A percentile compares a stretch with the other conserved stretches of the same genome.
Evolutionary conservation across 2,888 invertebrate genomes (phyloP).

Genomic region (Phortica okadai): DNA sequence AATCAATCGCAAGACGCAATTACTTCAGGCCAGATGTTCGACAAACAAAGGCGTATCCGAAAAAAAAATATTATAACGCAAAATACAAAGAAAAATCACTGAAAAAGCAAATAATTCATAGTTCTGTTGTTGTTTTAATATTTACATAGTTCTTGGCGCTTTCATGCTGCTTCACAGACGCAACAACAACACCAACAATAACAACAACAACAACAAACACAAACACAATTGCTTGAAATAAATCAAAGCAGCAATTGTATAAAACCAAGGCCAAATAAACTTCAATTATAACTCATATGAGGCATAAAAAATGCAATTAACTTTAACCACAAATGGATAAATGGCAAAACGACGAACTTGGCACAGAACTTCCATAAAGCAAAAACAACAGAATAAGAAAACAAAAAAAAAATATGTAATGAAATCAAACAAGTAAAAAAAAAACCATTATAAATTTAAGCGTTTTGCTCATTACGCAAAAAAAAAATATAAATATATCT

Average conservation of each 20-base stretch:
- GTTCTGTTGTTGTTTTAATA: not conserved
- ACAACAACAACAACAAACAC: not conserved
- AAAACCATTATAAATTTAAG: constrained; percentile 9
- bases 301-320: constrained; percentile 68
- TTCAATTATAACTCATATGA: constrained; percentile 29
- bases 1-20: constrained; percentile 27
- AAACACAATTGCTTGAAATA: constrained; percentile 24
- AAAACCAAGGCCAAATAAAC: constrained; percentile 30
- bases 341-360: constrained; percentile 20
- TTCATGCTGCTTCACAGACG: not conserved
- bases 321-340: constrained; percentile 53
- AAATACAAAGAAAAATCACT: not conserved
- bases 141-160: constrained; percentile 8
- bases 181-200: not conserved
- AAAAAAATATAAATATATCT: not conserved
- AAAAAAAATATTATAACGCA: not conserved
- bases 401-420: not conserved
- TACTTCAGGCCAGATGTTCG: constrained; percentile 17
- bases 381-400: not conserved
- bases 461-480: constrained; percentile 14
- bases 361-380: not conserved
- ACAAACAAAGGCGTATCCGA: not conserved
- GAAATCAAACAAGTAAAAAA: not conserved
- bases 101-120: too few relatives aligned
- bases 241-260: constrained; percentile 14